Evolutionary conservation across 2,113 vertebrate species (phyloP).

Genomic region (Otus sunia): DNA sequence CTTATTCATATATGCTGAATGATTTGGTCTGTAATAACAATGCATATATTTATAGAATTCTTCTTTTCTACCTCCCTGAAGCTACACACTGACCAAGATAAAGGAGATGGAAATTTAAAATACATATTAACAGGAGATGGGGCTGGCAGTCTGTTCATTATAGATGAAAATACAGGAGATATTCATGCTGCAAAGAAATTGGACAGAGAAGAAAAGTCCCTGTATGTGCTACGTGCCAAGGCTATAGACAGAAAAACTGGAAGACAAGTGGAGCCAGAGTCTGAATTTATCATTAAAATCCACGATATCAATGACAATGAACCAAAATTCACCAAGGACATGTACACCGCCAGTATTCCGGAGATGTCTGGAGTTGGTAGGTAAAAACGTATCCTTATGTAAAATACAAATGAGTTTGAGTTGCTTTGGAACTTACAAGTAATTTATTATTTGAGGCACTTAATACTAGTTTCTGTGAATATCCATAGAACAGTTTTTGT

Average conservation of each 20-base stretch:
- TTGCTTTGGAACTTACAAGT: not conserved
- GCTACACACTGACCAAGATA: slow-evolving; percentile 98
- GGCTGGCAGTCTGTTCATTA: slow-evolving; percentile 91
- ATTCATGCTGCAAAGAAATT: slow-evolving; percentile 95
- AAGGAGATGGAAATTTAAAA: slow-evolving; percentile 91
- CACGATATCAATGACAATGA: slow-evolving; percentile 99
- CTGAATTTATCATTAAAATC: slow-evolving; percentile 98
- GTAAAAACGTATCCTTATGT: slow-evolving; percentile 64
- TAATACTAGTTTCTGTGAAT: not conserved
- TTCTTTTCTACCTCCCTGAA: slow-evolving; percentile 75
- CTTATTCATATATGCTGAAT: slow-evolving; percentile 24
- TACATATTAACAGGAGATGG: slow-evolving; percentile 95
- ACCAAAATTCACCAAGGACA: slow-evolving; percentile 90
- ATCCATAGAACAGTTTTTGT: not conserved
- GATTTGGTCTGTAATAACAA: slow-evolving; percentile 44
- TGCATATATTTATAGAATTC: slow-evolving; percentile 66
- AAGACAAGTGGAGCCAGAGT: slow-evolving; percentile 90
- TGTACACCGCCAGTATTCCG: slow-evolving; percentile 88
- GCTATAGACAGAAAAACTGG: slow-evolving; percentile 90
- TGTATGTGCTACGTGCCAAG: slow-evolving; percentile 91
- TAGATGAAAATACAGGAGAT: slow-evolving; percentile 97
- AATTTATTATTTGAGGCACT: not conserved
- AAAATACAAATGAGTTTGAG: not conserved
- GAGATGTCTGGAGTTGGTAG: slow-evolving; percentile 97
- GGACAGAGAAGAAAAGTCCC: slow-evolving; percentile 94